Percentiles rank a stretch among this genome's conserved stretches.
Conservation (phyloP, 1,140 invertebrate genomes). For the Pseudomyrmex dendroicus region DNA sequence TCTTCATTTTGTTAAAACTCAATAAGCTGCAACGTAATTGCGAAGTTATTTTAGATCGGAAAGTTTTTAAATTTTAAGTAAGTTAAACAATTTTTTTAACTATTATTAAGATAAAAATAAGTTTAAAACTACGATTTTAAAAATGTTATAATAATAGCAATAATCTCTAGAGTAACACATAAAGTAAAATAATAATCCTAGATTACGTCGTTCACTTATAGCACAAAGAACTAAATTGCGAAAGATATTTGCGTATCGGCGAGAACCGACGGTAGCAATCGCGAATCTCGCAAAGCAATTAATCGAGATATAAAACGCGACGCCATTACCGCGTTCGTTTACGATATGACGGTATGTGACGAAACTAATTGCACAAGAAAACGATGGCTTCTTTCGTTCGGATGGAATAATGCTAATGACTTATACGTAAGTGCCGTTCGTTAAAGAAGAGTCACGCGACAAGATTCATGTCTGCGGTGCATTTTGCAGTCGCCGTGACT, state of each 20-base stretch:
- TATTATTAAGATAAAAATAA: no score
- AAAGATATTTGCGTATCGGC: not conserved
- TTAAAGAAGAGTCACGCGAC: constrained; percentile 72
- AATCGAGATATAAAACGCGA: constrained; percentile 34
- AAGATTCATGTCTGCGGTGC: constrained; percentile 69
- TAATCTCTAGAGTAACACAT: not conserved
- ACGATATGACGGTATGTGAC: constrained; percentile 5
- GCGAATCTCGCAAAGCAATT: not conserved
- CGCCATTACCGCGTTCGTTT: constrained; percentile 34
- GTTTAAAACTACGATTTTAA: no score
- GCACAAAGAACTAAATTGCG: not conserved
- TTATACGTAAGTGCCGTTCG: constrained; percentile 43
- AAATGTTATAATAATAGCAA: no score
- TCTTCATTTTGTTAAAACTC: not conserved
- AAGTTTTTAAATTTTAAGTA: not conserved
- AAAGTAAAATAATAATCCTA: constrained; percentile 6
- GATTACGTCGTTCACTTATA: not conserved
- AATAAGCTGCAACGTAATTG: not conserved
- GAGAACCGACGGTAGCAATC: constrained; percentile 3
- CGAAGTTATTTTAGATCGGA: not conserved
- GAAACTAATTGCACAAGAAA: constrained; percentile 44
- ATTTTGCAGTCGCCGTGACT: constrained; percentile 67
- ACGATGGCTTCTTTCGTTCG: constrained; percentile 15
- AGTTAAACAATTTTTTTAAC: no score
- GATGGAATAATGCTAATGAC: constrained; percentile 40